Percentiles rank a stretch among this genome's conserved stretches.
Evolutionary conservation across 2,797 vertebrate species (phyloP).

Genomic region (Mionectes olivaceus): DNA sequence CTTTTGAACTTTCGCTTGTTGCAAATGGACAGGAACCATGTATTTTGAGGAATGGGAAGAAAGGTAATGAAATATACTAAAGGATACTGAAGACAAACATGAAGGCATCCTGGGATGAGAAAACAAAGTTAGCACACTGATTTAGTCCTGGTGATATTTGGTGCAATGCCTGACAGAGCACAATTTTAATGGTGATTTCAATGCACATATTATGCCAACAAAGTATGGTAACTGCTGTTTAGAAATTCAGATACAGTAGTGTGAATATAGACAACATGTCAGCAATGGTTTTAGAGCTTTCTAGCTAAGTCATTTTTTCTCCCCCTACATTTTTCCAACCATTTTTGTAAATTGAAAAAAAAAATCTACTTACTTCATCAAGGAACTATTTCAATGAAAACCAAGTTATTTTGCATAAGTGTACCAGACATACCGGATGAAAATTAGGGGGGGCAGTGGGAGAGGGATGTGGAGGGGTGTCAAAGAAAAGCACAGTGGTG

Average conservation of each 20-base stretch:
- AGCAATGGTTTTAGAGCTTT: background rate
- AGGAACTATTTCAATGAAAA: background rate
- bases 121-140: background rate
- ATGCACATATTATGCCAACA: background rate
- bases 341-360: background rate
- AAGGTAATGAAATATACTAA: background rate
- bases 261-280: background rate
- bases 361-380: background rate
- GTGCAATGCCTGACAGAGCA: background rate
- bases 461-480: background rate
- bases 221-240: background rate
- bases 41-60: background rate
- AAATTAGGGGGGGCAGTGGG: background rate
- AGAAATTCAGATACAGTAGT: background rate
- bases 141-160: background rate
- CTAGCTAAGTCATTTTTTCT: rapidly evolving
- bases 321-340: background rate
- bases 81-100: background rate
- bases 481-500: background rate
- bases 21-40: background rate
- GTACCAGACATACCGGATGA: background rate
- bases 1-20: rapidly evolving
- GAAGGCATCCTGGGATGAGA: background rate
- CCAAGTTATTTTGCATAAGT: background rate
- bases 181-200: background rate